A percentile compares a stretch with the other conserved stretches of the same genome.
phyloP scores from a whole-genome alignment of 1,140 invertebrate species.

The Melanaphis sacchari region DNA sequence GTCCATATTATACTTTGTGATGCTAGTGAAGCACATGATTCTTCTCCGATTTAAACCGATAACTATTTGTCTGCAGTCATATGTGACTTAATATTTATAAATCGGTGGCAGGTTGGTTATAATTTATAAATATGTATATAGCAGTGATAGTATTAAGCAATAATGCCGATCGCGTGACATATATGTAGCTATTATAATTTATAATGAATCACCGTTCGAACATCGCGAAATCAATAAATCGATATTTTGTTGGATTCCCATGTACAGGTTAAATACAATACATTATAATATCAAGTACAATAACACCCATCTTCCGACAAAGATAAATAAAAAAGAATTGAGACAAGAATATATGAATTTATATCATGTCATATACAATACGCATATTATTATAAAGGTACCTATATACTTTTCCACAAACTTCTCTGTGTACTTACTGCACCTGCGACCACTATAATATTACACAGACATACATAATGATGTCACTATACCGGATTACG shows the following conservation, averaged over 20 bases:
- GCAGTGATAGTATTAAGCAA: neutral
- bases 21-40: neutral
- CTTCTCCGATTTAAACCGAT: neutral
- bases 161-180: neutral
- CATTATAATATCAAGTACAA: neutral
- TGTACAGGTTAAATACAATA: neutral
- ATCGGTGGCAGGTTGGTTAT: neutral
- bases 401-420: neutral
- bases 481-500: conserved; percentile 4
- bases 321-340: too few species aligned
- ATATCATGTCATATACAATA: neutral
- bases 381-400: neutral
- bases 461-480: neutral
- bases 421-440: neutral
- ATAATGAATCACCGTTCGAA: neutral
- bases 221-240: neutral
- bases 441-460: neutral
- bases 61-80: neutral
- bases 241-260: neutral
- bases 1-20: neutral
- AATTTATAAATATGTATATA: neutral
- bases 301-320: neutral
- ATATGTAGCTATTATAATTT: neutral
- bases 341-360: too few species aligned
- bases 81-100: neutral